Evolutionary conservation across 2,888 invertebrate species (phyloP).

Genomic region (Zhuqinia jingwanae): DNA sequence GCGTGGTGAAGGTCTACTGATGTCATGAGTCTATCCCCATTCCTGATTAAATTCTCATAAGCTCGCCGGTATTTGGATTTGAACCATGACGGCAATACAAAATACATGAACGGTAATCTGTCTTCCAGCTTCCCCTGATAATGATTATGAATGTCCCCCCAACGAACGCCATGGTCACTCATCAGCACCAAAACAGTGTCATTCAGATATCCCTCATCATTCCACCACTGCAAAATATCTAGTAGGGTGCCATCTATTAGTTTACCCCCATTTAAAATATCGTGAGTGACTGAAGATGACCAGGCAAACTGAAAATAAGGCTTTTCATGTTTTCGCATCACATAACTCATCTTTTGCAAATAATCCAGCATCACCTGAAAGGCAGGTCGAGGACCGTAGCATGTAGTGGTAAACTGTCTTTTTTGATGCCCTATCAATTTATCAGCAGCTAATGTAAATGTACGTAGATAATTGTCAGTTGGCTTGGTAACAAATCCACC

Average conservation of each 20-base stretch:
- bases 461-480: too few relatives aligned
- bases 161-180: constrained; percentile 95
- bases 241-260: constrained; percentile 87
- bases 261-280: constrained; percentile 89
- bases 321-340: constrained; percentile 83
- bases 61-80: constrained; percentile 83
- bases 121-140: constrained; percentile 91
- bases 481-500: too few relatives aligned
- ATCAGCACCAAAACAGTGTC: constrained; percentile 87
- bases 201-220: constrained; percentile 84
- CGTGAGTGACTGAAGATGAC: constrained; percentile 92
- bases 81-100: constrained; percentile 89
- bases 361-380: constrained; percentile 89
- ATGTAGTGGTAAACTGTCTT: constrained; percentile 80
- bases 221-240: constrained; percentile 84
- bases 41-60: constrained; percentile 63
- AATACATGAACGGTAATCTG: constrained; percentile 90
- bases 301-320: constrained; percentile 92
- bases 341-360: constrained; percentile 84
- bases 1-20: constrained; percentile 93
- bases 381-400: constrained; percentile 84
- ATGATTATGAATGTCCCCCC: constrained; percentile 91
- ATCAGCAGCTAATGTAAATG: too few relatives aligned
- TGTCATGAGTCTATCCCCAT: constrained; percentile 84
- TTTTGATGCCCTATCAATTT: too few relatives aligned